phyloP scores from a whole-genome alignment of 1,140 invertebrate genomes.

The Zaprionus africanus region DNA sequence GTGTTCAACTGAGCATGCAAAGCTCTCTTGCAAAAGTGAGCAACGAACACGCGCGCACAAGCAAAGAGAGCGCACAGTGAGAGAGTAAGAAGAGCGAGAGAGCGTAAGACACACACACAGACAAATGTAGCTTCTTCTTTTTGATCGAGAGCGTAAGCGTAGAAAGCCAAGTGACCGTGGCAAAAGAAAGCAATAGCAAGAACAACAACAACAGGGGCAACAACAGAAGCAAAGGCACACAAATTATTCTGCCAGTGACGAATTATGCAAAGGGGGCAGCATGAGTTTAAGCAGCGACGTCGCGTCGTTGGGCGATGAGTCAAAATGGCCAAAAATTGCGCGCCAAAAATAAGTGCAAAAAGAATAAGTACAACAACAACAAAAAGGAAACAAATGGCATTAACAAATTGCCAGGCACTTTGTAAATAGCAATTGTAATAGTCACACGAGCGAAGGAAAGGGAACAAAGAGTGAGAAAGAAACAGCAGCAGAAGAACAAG shows the following conservation, averaged over 20 bases:
- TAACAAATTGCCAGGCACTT: slow-evolving; percentile 47
- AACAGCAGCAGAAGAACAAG: neutral
- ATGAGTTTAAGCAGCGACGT: slow-evolving; percentile 47
- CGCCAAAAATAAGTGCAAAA: slow-evolving; percentile 65
- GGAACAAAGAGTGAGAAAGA: neutral
- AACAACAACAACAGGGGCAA: neutral
- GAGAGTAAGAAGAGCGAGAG: slow-evolving; percentile 5
- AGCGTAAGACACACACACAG: slow-evolving; percentile 21
- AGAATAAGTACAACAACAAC: slow-evolving; percentile 22
- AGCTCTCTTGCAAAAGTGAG: neutral
- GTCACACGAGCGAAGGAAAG: slow-evolving; percentile 10
- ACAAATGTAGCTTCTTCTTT: neutral
- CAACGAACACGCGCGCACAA: neutral
- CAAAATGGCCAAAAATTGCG: slow-evolving; percentile 68
- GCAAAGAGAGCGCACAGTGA: slow-evolving; percentile 9
- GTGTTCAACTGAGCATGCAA: neutral
- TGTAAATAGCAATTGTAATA: slow-evolving; percentile 52
- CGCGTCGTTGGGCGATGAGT: slow-evolving; percentile 52
- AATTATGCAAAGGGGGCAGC: slow-evolving; percentile 54
- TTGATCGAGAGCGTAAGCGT: slow-evolving; percentile 43
- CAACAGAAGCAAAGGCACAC: neutral
- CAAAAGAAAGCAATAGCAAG: slow-evolving; percentile 62
- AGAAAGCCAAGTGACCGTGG: slow-evolving; percentile 59
- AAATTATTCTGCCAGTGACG: slow-evolving; percentile 48
- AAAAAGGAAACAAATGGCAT: slow-evolving; percentile 51